Conservation (phyloP, 2,888 invertebrate species). For the Mermis nigrescens region DNA sequence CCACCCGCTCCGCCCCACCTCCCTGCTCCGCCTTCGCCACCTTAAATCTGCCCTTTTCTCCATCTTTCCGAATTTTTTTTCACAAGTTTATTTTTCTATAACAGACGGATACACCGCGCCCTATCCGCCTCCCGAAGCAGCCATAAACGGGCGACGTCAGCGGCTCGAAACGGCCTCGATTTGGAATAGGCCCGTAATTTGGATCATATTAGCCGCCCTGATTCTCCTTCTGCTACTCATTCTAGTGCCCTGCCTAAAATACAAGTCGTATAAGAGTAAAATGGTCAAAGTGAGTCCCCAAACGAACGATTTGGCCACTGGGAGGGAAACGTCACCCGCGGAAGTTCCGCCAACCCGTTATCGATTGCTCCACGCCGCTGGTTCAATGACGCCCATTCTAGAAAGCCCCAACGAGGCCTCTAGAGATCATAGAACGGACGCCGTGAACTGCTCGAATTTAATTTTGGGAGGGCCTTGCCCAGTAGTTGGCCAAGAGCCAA, state of each 20-base stretch:
- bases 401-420: background rate
- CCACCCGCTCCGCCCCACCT: too few relatives aligned
- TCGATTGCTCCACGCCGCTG: background rate
- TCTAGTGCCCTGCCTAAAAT: background rate
- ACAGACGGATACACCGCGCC: conserved; percentile 8
- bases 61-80: too few relatives aligned
- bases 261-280: background rate
- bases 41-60: too few relatives aligned
- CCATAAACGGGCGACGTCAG: conserved; percentile 1
- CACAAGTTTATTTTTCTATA: too few relatives aligned
- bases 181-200: background rate
- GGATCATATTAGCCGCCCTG: conserved; percentile 2
- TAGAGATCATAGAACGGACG: background rate
- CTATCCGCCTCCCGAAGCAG: conserved; percentile 8
- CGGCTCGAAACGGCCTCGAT: background rate
- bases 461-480: background rate
- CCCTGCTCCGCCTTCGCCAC: too few relatives aligned
- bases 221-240: conserved; percentile 7
- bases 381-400: background rate
- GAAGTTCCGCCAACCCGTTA: background rate
- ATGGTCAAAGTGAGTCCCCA: background rate
- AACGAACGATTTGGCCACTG: background rate
- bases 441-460: background rate
- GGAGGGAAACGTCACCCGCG: too few relatives aligned
- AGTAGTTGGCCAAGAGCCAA: background rate